These are phyloP conservation scores for Campylomormyrus tamandua DNA, from an alignment of 2,113 vertebrate species.

Conservation along the genomic window DNA sequence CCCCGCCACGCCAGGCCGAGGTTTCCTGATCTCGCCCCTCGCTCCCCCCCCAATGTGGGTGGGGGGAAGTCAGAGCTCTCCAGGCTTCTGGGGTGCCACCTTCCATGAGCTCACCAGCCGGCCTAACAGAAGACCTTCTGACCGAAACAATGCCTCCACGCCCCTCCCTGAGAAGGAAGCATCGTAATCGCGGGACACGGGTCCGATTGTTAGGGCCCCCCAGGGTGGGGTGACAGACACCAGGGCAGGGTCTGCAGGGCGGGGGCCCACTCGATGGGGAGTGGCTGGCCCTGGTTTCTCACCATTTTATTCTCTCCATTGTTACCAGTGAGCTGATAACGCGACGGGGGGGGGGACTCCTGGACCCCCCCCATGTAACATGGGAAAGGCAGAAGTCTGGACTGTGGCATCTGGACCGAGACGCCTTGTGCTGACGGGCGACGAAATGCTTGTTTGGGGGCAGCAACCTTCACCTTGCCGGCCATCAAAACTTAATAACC, in stretches of 20 bases:
- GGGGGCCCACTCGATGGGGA: neutral
- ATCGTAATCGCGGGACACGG: slow-evolving; percentile 17
- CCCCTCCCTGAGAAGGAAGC: neutral
- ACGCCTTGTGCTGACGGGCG: neutral
- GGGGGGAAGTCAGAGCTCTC: slow-evolving; percentile 53
- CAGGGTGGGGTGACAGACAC: neutral
- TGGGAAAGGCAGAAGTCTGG: neutral
- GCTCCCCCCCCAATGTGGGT: slow-evolving; percentile 37
- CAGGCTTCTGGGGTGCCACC: slow-evolving; percentile 63
- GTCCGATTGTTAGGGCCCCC: neutral
- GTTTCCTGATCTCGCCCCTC: slow-evolving; percentile 66
- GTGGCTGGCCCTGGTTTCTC: too few relatives aligned
- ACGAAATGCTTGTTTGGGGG: neutral
- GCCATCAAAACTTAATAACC: neutral
- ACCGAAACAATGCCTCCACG: neutral
- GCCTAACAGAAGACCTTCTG: slow-evolving; percentile 24
- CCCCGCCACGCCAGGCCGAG: too few relatives aligned
- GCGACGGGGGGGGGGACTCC: neutral
- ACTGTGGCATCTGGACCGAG: neutral
- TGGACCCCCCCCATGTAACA: neutral
- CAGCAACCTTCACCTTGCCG: neutral
- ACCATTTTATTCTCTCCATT: slow-evolving; percentile 8
- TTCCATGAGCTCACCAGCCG: slow-evolving; percentile 60
- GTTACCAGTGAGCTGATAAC: neutral
- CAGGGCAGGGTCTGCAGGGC: neutral